Evolutionary conservation across 2,797 vertebrate genomes (phyloP), one percentile per base, ranked within the genome.

Genomic region (Kryptolebias ocellatus): DNA sequence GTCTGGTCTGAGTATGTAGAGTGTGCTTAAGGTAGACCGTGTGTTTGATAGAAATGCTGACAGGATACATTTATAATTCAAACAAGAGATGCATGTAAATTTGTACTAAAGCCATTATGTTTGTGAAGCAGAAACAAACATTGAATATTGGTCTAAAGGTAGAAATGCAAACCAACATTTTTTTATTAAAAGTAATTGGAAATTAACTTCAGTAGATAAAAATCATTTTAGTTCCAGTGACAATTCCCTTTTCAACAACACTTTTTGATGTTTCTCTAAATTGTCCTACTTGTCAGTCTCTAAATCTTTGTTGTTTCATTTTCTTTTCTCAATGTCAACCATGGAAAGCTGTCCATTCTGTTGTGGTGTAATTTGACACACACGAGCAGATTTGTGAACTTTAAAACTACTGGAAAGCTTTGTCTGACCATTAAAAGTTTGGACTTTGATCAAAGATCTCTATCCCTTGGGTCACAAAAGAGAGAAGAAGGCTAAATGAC

Each of bases 401-500:
- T 16, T 12, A 57, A 72, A 70, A 62, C 74, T 60, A 64, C 52
- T 68, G 68, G 46, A 85, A 86, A 81, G 83, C 70, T 83, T 73
- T 64, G 75, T 79, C 78, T 84, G 15, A 10, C 79, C 72, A 86
- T 91, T 92, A 88, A 91, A 88, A 86, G 54, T 72, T 69, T 57
- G 64, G 57, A 64, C 81, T 83, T 76, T 88, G 86, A 91, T 89
- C 86, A 75, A 4, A 7, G 20, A 65, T 39, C 12, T 80, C 61
- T 69, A 76, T 53, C 66, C 65, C 53, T 20, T 11, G 64, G 79
- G 70, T 89, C 77, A 54, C 60, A 51, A 70, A 73, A 72, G 20
- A 24, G 20, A 24, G 20, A 66, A 73, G 42, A 46, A 55, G 60
- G 64, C 60, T 28, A 81, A 89, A 83, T 78, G 49, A 83, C 82